A percentile compares a stretch with the other conserved stretches of the same genome.
These are phyloP conservation scores for Hipposideros larvatus DNA, from an alignment of 2,797 vertebrate genomes.

Conservation along the genomic window DNA sequence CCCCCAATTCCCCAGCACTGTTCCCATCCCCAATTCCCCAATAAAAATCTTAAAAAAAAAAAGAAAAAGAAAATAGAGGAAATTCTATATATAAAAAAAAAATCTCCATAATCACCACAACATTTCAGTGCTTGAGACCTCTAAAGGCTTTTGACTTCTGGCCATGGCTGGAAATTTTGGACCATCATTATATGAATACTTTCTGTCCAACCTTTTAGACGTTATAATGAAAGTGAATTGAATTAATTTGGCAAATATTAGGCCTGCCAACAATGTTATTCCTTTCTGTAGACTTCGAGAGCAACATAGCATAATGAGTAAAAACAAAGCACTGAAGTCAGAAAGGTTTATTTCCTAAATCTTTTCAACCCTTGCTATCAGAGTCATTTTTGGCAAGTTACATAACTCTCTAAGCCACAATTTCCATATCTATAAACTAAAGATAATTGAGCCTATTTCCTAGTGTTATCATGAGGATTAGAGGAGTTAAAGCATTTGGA, in stretches of 20 bases:
- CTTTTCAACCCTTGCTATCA: slow-evolving; percentile 45
- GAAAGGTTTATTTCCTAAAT: slow-evolving; percentile 57
- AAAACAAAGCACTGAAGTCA: slow-evolving; percentile 36
- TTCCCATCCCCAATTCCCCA: too few relatives aligned
- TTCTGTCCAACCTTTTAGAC: neutral
- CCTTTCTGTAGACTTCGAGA: slow-evolving; percentile 16
- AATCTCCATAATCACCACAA: neutral
- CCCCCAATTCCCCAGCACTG: too few relatives aligned
- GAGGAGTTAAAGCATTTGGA: slow-evolving; percentile 65
- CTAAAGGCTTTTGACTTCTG: neutral
- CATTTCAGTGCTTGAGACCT: neutral
- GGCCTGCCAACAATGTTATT: slow-evolving; percentile 42
- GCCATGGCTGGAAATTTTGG: slow-evolving; percentile 4
- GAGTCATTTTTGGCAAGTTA: slow-evolving; percentile 66
- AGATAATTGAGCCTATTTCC: slow-evolving; percentile 67
- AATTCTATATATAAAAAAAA: too few relatives aligned
- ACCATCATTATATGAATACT: neutral
- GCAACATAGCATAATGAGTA: neutral
- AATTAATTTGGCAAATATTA: slow-evolving; percentile 63
- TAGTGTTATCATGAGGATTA: slow-evolving; percentile 65
- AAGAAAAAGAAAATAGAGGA: too few relatives aligned
- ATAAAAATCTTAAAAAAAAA: too few relatives aligned
- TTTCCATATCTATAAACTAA: slow-evolving; percentile 73
- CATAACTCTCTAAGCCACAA: slow-evolving; percentile 51
- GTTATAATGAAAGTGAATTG: slow-evolving; percentile 44